Percentiles rank a stretch among this genome's conserved stretches.
Evolutionary conservation across 2,113 vertebrate species (phyloP).

Genomic region (Corythoichthys haematopterus): DNA sequence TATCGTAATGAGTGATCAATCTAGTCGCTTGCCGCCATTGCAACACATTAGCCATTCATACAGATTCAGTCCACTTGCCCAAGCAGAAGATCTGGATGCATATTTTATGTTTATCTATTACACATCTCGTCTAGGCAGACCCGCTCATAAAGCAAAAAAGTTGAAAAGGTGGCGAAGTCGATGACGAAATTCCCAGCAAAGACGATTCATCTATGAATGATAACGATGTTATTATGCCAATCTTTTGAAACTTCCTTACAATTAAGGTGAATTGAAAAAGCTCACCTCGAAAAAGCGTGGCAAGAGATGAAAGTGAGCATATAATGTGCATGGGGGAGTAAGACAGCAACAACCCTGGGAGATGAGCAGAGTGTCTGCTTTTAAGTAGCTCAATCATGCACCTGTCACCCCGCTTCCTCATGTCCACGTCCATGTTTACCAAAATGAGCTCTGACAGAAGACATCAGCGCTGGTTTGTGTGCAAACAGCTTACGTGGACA

Average conservation of each 20-base stretch:
- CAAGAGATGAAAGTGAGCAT: conserved; percentile 42
- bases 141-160: conserved; percentile 47
- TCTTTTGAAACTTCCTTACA: conserved; percentile 30
- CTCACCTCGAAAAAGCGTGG: conserved; percentile 3
- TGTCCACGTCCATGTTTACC: conserved; percentile 85
- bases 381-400: conserved; percentile 83
- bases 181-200: conserved; percentile 30
- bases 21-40: conserved; percentile 61
- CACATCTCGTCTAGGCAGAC: conserved; percentile 59
- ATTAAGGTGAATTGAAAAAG: conserved; percentile 34
- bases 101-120: conserved; percentile 70
- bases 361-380: conserved; percentile 80
- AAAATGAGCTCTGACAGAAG: conserved; percentile 80
- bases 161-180: conserved; percentile 56
- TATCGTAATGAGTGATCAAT: conserved; percentile 71
- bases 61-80: conserved; percentile 67
- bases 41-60: conserved; percentile 71
- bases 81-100: conserved; percentile 70
- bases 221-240: conserved; percentile 36
- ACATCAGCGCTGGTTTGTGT: conserved; percentile 65
- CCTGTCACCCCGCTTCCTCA: conserved; percentile 87
- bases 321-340: conserved; percentile 41
- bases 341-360: conserved; percentile 46
- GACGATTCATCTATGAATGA: conserved; percentile 18
- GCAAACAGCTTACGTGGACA: conserved; percentile 58